A percentile compares a stretch with the other conserved stretches of the same genome.
Conservation (phyloP, 2,797 vertebrate species). For the Enteromius trimaculatus region DNA sequence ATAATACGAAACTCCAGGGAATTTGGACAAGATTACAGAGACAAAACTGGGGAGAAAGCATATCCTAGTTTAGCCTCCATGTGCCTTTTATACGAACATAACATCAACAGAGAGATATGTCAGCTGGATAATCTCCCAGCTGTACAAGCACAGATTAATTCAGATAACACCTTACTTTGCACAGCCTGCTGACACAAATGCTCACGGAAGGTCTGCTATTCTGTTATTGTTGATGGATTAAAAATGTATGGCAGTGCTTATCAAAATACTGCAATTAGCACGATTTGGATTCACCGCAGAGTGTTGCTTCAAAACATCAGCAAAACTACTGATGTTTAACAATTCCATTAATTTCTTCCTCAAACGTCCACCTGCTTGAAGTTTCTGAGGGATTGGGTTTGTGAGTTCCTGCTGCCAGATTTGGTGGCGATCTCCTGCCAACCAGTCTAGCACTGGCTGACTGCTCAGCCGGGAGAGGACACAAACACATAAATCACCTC, state of each 20-base stretch:
- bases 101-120: constrained; percentile 38
- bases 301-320: neutral
- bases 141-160: constrained; percentile 51
- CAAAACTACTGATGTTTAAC: constrained; percentile 28
- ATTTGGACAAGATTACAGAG: constrained; percentile 32
- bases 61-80: constrained; percentile 33
- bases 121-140: constrained; percentile 43
- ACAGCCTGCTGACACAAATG: constrained; percentile 37
- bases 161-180: constrained; percentile 43
- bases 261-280: constrained; percentile 29
- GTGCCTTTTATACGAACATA: constrained; percentile 34
- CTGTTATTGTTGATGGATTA: neutral
- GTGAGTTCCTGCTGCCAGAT: constrained; percentile 36
- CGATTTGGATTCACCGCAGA: neutral
- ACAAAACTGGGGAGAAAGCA: neutral
- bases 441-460: constrained; percentile 20
- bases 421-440: constrained; percentile 23
- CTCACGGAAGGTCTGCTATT: constrained; percentile 46
- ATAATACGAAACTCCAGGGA: constrained; percentile 6
- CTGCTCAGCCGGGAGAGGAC: constrained; percentile 44
- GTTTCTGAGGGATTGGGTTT: constrained; percentile 33
- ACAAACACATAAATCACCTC: constrained; percentile 58
- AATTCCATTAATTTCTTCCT: constrained; percentile 20
- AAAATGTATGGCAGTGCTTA: neutral
- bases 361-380: constrained; percentile 24